Percentiles rank a stretch among this genome's conserved stretches.
These are phyloP conservation scores for Clanis bilineata DNA, from an alignment of 2,888 invertebrate species.

Conservation along the genomic window DNA sequence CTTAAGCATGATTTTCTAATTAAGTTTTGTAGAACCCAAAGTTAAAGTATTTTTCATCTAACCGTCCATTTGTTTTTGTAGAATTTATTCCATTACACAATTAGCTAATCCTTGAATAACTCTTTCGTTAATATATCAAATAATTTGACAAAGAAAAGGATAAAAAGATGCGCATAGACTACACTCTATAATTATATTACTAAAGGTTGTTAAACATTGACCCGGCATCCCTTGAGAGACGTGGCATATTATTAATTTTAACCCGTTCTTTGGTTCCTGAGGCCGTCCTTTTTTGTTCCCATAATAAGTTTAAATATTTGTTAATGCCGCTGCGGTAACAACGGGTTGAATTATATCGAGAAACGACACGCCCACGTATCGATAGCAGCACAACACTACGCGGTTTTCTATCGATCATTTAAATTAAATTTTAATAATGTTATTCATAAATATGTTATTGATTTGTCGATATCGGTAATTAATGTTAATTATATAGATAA, in stretches of 20 bases:
- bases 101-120: too few species aligned
- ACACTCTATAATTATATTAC: neutral
- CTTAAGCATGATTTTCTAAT: too few species aligned
- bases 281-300: conserved; percentile 44
- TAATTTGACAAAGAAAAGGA: too few species aligned
- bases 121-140: too few species aligned
- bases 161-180: neutral
- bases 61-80: too few species aligned
- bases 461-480: neutral
- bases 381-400: conserved; percentile 25
- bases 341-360: conserved; percentile 41
- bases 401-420: neutral
- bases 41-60: too few species aligned
- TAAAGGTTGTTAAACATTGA: neutral
- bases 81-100: too few species aligned
- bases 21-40: too few species aligned
- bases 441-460: neutral
- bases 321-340: conserved; percentile 57
- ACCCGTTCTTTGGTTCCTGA: conserved; percentile 28
- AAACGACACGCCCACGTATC: conserved; percentile 49
- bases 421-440: neutral
- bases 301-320: conserved; percentile 70
- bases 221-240: neutral
- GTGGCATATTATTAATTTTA: conserved; percentile 13
- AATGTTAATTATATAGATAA: neutral